Evolutionary conservation across 2,113 vertebrate genomes (phyloP).

Genomic region (Ictidomys tridecemlineatus): DNA sequence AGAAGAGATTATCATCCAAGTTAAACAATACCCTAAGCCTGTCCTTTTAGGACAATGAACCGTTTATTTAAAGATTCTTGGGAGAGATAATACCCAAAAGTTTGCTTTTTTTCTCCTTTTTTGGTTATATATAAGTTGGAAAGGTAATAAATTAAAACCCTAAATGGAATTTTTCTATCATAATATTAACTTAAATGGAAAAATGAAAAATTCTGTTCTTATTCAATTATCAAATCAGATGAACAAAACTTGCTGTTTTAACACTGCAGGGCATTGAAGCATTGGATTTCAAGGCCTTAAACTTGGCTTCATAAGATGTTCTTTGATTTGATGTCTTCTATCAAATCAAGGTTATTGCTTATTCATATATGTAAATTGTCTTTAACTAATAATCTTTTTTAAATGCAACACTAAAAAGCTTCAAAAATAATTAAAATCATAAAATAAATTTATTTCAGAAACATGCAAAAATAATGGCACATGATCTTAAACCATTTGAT

Average conservation of each 20-base stretch:
- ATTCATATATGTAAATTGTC: conserved; percentile 25
- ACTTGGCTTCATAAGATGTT: not conserved
- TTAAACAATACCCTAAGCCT: not conserved
- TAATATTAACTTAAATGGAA: conserved; percentile 46
- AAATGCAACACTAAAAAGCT: conserved; percentile 8
- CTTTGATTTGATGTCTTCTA: not conserved
- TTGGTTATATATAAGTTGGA: conserved; percentile 37
- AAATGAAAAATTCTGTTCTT: conserved; percentile 42
- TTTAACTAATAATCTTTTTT: conserved; percentile 26
- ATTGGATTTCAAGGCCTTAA: not conserved
- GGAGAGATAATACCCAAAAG: not conserved
- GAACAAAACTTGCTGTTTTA: conserved; percentile 36
- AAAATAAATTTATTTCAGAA: conserved; percentile 61
- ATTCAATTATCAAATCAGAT: conserved; percentile 34
- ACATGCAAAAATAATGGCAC: conserved; percentile 15
- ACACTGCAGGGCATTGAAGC: not conserved
- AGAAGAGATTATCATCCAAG: not conserved
- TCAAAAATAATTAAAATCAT: conserved; percentile 35
- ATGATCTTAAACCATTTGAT: conserved; percentile 25
- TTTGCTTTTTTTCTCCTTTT: not conserved
- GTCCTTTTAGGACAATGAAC: conserved; percentile 18
- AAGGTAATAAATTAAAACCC: conserved; percentile 43
- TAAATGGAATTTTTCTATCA: conserved; percentile 47
- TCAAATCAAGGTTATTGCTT: conserved; percentile 35
- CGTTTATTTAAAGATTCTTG: conserved; percentile 37